Evolutionary conservation across 1,140 invertebrate genomes (phyloP), one percentile per base, ranked within the genome.

Genomic region (Calephelis virginiensis): DNA sequence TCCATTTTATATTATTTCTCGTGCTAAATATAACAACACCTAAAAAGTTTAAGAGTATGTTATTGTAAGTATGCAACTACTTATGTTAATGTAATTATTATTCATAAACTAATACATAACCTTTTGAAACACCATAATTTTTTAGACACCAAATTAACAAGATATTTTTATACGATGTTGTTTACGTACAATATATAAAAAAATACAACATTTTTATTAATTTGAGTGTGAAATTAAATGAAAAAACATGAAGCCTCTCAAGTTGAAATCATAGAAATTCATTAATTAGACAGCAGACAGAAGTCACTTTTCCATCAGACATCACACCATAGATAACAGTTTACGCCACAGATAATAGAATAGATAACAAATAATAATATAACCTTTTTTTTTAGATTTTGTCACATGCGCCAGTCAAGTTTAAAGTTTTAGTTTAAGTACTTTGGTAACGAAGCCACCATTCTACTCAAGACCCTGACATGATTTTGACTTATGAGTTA

Each of bases 1-100:
- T 97, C 96, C 96, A 97, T 97, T 71, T 69, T 66, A 70, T 63
- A 61, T 64, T 64, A 71, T 56, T 71, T 72, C 47, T 67, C 61
- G 40, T 62, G 45, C 40, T 47, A 45, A 17, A 47, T 43, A 45
- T 62, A 70, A 70, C 10, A 70, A 66, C 60, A 70, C 49, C 47
- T 46, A 59, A 12, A 59, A 17, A 38, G 10, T 37, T 59, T 38
- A 63, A 48, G 56, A 65, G 64, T 69, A 37, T 49, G 61, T 61
- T 67, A 61, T 62, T 60, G 40, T 63, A 45, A 48, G 9, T 45
- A 43, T 14, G 45, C 11, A 66, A 10, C 72, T 75, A 74, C 62
- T 28, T 28, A 28, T 28, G 70, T 72, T 70, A 67, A 67, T 60
- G 60, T 50, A 61, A 66, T 28, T 60, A 66, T 28, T 60, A 43